phyloP scores from a whole-genome alignment of 1,140 invertebrate species.

The Ruditapes philippinarum region DNA sequence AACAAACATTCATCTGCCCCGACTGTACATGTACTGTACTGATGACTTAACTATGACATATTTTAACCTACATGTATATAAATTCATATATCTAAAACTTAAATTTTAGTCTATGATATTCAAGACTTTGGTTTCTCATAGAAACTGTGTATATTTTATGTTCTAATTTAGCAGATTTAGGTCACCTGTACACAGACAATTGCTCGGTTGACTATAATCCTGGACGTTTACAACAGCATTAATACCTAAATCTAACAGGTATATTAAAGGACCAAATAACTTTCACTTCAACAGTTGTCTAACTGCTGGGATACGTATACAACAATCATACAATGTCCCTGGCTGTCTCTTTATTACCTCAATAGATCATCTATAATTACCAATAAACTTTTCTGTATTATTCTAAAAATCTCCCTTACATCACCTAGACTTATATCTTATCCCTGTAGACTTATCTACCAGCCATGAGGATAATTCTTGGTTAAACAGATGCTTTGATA shows the following conservation, averaged over 20 bases:
- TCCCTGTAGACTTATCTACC: neutral
- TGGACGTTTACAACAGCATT: neutral
- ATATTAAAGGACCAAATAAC: neutral
- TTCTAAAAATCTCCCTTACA: slow-evolving; percentile 9
- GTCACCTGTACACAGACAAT: too few species aligned
- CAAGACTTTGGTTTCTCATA: too few species aligned
- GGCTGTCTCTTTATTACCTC: neutral
- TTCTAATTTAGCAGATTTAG: too few species aligned
- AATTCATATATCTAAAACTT: too few species aligned
- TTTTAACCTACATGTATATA: too few species aligned
- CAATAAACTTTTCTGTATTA: neutral
- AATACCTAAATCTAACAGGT: neutral
- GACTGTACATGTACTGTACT: too few species aligned
- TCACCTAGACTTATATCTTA: neutral
- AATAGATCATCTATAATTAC: neutral
- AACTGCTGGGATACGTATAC: neutral
- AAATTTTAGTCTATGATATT: too few species aligned
- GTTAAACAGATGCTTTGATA: slow-evolving; percentile 14
- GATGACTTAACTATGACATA: too few species aligned
- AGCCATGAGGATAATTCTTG: neutral
- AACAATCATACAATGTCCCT: neutral
- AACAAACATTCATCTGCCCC: too few species aligned
- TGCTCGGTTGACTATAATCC: neutral
- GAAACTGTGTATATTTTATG: too few species aligned
- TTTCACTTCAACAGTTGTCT: neutral